A percentile compares a stretch with the other conserved stretches of the same genome.
Conservation (phyloP, 1,140 invertebrate species). For the Drosophila triauraria region DNA sequence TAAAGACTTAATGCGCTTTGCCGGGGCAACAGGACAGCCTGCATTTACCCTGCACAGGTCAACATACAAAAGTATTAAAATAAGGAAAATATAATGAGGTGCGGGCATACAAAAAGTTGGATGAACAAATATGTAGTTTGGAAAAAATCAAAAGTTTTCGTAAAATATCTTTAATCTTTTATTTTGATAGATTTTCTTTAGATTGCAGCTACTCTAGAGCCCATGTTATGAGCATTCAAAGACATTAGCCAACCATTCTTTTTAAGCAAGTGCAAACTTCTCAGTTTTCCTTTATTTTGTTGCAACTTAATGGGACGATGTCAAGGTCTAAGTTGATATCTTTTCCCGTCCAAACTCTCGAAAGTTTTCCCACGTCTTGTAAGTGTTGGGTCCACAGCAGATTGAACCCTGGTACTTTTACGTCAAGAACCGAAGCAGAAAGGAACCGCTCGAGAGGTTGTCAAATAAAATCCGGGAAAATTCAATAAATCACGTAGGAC, state of each 20-base stretch:
- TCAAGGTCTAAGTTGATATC: constrained; percentile 49
- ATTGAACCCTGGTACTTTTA: constrained; percentile 4
- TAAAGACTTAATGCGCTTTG: constrained; percentile 78
- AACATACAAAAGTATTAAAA: constrained; percentile 45
- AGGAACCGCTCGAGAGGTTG: constrained; percentile 60
- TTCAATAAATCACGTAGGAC: constrained; percentile 73
- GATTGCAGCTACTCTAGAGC: not conserved
- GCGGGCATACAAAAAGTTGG: not conserved
- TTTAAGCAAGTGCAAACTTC: constrained; percentile 20
- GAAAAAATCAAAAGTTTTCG: not conserved
- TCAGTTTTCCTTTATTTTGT: constrained; percentile 37
- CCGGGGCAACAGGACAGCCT: constrained; percentile 24
- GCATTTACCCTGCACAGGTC: not conserved
- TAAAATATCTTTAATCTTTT: not conserved
- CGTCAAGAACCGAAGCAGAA: too few species aligned
- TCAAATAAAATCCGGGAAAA: constrained; percentile 75
- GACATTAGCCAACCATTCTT: constrained; percentile 22
- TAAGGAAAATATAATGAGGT: constrained; percentile 15
- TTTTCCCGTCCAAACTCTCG: not conserved
- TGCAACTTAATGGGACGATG: constrained; percentile 46
- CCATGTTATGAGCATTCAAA: constrained; percentile 12
- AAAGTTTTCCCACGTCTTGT: constrained; percentile 26
- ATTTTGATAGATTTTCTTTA: not conserved
- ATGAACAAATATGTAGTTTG: not conserved
- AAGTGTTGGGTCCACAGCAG: constrained; percentile 12